Percentiles rank a stretch among this genome's conserved stretches.
Conservation (phyloP, 2,113 vertebrate genomes). For the Abramis brama region DNA sequence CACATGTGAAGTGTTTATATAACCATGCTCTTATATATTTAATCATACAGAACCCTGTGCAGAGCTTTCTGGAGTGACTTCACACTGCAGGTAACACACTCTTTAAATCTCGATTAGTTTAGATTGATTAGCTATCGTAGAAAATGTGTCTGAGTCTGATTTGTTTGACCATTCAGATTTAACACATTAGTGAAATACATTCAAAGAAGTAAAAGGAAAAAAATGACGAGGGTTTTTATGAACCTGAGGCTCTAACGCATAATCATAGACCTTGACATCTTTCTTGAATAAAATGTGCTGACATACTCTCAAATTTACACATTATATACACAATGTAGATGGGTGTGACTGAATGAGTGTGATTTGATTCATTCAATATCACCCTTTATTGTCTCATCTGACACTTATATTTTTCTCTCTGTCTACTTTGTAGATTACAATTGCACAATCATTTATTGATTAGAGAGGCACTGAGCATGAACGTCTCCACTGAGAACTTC, state of each 20-base stretch:
- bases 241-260: neutral
- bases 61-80: neutral
- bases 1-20: neutral
- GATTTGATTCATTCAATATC: neutral
- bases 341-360: neutral
- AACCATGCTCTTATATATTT: neutral
- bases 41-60: neutral
- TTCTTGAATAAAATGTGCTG: neutral
- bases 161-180: neutral
- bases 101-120: neutral
- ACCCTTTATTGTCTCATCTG: neutral
- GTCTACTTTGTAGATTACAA: neutral
- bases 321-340: neutral
- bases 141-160: neutral
- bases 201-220: too few species aligned
- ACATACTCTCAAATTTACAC: neutral
- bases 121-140: neutral
- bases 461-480: constrained; percentile 6
- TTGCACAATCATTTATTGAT: neutral
- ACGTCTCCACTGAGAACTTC: constrained; percentile 3
- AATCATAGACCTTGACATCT: neutral
- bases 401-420: neutral
- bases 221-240: too few species aligned
- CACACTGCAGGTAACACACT: neutral
- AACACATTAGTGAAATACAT: neutral